A percentile compares a stretch with the other conserved stretches of the same genome.
Conservation (phyloP, 2,888 invertebrate genomes). For the Leucoma salicis region DNA sequence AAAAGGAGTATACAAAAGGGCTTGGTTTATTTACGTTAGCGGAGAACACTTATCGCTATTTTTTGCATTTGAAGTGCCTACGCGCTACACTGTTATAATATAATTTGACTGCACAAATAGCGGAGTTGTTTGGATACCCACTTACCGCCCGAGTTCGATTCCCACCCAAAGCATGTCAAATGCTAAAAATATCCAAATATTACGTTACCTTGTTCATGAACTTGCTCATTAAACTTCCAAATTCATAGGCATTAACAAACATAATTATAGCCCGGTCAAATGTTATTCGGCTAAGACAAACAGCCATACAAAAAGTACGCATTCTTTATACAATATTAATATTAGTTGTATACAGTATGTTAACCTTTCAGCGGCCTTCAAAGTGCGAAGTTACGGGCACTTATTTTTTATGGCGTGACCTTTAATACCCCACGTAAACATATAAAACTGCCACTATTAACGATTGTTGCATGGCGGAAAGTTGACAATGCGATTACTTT, state of each 20-base stretch:
- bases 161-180: too few species aligned
- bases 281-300: background rate
- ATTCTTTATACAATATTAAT: background rate
- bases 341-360: slow-evolving; percentile 3
- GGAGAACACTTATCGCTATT: too few species aligned
- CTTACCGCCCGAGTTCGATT: background rate
- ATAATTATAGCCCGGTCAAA: background rate
- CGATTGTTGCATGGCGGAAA: slow-evolving; percentile 16
- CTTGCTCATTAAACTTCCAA: background rate
- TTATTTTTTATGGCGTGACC: slow-evolving; percentile 37
- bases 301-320: background rate
- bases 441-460: slow-evolving; percentile 26
- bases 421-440: slow-evolving; percentile 35
- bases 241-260: background rate
- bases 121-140: too few species aligned
- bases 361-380: slow-evolving; percentile 26
- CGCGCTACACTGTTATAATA: too few species aligned
- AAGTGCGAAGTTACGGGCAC: slow-evolving; percentile 27
- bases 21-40: too few species aligned
- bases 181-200: too few species aligned
- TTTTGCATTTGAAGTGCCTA: too few species aligned
- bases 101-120: too few species aligned
- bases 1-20: too few species aligned
- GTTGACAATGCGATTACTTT: slow-evolving; percentile 28
- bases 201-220: background rate